These are phyloP conservation scores for Carpatolechia fugitivella DNA, from an alignment of 2,888 invertebrate genomes.

Conservation along the genomic window DNA sequence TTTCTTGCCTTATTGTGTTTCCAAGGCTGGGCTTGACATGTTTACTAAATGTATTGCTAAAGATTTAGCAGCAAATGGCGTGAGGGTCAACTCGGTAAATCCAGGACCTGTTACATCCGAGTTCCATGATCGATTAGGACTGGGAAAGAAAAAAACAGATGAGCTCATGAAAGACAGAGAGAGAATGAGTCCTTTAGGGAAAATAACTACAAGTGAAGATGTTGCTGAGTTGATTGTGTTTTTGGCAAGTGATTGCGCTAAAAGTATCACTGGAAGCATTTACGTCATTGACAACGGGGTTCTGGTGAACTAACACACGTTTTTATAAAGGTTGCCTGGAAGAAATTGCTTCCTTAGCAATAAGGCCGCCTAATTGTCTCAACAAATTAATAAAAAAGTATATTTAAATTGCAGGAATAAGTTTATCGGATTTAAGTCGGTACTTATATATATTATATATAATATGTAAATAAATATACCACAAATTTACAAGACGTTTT, in stretches of 20 bases:
- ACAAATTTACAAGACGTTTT: no score
- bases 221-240: constrained; percentile 22
- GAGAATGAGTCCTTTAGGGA: constrained; percentile 10
- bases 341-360: no score
- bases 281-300: constrained; percentile 11
- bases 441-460: no score
- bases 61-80: constrained; percentile 72
- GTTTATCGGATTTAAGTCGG: no score
- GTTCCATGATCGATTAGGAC: constrained; percentile 5
- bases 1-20: constrained; percentile 76
- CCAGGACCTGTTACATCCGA: neutral
- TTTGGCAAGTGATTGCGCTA: constrained; percentile 23
- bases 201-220: constrained; percentile 18
- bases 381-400: no score
- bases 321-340: no score
- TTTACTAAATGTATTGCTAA: constrained; percentile 84
- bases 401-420: no score
- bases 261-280: constrained; percentile 18
- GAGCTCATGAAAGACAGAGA: neutral
- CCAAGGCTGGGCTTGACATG: constrained; percentile 86
- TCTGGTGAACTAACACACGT: neutral
- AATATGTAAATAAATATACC: neutral
- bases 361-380: no score
- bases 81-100: constrained; percentile 83
- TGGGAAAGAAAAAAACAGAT: constrained; percentile 3